These are phyloP conservation scores for Eretmocerus hayati DNA, from an alignment of 2,888 invertebrate species.

Conservation along the genomic window DNA sequence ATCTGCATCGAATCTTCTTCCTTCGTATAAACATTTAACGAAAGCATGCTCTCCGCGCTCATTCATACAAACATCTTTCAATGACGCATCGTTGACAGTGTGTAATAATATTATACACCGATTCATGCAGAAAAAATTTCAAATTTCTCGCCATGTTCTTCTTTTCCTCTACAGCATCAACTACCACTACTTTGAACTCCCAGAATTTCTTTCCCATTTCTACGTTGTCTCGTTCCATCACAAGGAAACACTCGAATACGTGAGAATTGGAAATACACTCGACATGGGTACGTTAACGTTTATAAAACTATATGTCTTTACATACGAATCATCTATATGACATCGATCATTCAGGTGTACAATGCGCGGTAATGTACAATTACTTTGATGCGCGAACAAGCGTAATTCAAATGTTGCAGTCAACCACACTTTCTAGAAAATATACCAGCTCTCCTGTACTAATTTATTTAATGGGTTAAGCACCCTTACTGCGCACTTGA, in stretches of 20 bases:
- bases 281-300: constrained; percentile 43
- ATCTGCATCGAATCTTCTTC: constrained; percentile 20
- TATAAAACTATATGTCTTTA: constrained; percentile 46
- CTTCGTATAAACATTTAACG: constrained; percentile 24
- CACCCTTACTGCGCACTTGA: constrained; percentile 1
- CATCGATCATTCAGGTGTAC: constrained; percentile 36
- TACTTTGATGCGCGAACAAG: constrained; percentile 14
- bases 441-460: no score
- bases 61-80: constrained; percentile 21
- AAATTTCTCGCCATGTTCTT: neutral
- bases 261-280: constrained; percentile 32
- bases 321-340: constrained; percentile 44
- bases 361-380: constrained; percentile 13
- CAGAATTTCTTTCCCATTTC: neutral
- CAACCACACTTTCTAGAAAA: no score
- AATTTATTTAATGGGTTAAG: no score
- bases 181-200: constrained; percentile 6
- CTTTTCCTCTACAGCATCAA: constrained; percentile 10
- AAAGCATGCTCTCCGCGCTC: constrained; percentile 21
- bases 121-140: constrained; percentile 15
- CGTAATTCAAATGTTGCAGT: no score
- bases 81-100: constrained; percentile 20
- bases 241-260: constrained; percentile 10
- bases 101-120: constrained; percentile 18
- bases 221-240: constrained; percentile 1